Conservation (phyloP, 2,113 vertebrate genomes). For the Entelurus aequoreus region DNA sequence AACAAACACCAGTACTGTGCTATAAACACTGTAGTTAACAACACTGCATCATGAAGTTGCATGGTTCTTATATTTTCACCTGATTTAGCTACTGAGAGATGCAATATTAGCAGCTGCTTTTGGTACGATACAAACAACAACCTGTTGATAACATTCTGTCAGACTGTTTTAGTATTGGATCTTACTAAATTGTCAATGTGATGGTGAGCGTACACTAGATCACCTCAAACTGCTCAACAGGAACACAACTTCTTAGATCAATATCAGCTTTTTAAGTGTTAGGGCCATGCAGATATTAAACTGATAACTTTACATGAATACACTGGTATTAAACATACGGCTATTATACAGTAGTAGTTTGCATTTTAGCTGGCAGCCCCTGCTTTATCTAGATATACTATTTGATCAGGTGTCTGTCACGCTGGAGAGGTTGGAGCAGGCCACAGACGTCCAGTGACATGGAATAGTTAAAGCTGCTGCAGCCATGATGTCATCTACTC, state of each 20-base stretch:
- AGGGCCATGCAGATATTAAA: too few species aligned
- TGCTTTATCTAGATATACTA: background rate
- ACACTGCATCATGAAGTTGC: background rate
- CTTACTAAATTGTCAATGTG: background rate
- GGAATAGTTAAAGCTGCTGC: constrained; percentile 59
- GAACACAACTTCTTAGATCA: too few species aligned
- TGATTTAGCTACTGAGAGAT: background rate
- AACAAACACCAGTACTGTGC: background rate
- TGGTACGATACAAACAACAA: background rate
- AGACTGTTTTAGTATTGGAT: background rate
- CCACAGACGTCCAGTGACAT: background rate
- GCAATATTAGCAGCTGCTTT: background rate
- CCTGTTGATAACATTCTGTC: background rate
- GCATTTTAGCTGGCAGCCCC: background rate
- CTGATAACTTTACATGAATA: background rate
- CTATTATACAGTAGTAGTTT: background rate
- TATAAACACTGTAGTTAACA: background rate
- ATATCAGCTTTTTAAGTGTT: background rate
- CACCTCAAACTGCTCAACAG: too few species aligned
- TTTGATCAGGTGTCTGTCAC: background rate
- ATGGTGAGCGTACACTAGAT: background rate
- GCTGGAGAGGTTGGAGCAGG: constrained; percentile 1
- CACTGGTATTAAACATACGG: background rate
- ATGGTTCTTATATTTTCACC: background rate
- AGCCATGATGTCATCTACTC: constrained; percentile 72